These are phyloP conservation scores for Uropsilus gracilis DNA, from an alignment of 2,113 vertebrate species.

Conservation along the genomic window DNA sequence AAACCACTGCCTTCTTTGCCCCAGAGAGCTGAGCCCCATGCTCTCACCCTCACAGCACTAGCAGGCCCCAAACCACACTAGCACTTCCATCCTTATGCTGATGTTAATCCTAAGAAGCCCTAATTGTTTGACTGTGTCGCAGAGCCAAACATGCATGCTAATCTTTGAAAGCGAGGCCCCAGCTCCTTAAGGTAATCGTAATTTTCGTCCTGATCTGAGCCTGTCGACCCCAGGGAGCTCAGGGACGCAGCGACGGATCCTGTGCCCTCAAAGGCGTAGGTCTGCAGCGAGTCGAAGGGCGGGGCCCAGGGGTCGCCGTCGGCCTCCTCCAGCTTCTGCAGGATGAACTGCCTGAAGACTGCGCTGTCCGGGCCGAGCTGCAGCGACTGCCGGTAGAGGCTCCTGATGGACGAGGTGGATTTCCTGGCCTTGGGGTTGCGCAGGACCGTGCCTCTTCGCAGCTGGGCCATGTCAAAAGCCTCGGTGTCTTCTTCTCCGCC, in stretches of 20 bases:
- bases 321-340: slow-evolving; percentile 92
- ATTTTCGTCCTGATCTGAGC: slow-evolving; percentile 76
- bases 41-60: not conserved
- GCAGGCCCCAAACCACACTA: not conserved
- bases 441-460: slow-evolving; percentile 84
- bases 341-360: slow-evolving; percentile 92
- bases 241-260: slow-evolving; percentile 93
- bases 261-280: slow-evolving; percentile 91
- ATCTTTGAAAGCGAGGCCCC: slow-evolving; percentile 84
- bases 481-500: slow-evolving; percentile 83
- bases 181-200: slow-evolving; percentile 82
- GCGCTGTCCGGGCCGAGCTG: slow-evolving; percentile 92
- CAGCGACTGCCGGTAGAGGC: slow-evolving; percentile 91
- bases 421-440: slow-evolving; percentile 79
- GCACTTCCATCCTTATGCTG: not conserved
- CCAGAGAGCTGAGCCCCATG: not conserved
- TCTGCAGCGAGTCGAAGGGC: slow-evolving; percentile 92
- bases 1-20: rapidly evolving
- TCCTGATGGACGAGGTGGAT: slow-evolving; percentile 84
- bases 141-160: slow-evolving; percentile 85
- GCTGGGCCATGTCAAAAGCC: slow-evolving; percentile 85
- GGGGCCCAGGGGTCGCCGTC: slow-evolving; percentile 89
- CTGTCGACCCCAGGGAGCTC: slow-evolving; percentile 90
- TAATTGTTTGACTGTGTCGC: slow-evolving; percentile 53
- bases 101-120: not conserved